Evolutionary conservation across 2,113 vertebrate species (phyloP).

Genomic region (Taurulus bubalis): DNA sequence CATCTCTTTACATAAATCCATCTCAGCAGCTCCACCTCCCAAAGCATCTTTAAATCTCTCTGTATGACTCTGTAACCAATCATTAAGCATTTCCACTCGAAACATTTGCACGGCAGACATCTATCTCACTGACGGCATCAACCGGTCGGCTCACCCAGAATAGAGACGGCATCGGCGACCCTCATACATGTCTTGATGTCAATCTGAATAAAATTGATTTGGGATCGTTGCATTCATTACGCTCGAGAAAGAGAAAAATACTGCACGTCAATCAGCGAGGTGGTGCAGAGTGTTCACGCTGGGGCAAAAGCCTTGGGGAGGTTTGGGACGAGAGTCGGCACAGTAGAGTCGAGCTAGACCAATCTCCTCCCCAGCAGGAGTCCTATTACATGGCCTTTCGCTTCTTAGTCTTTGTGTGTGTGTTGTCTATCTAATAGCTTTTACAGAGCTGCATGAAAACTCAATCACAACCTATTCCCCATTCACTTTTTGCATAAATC

Average conservation of each 20-base stretch:
- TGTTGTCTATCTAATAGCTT: constrained; percentile 21
- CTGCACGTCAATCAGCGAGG: constrained; percentile 1
- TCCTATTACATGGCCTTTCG: constrained; percentile 50
- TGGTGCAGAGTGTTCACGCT: constrained; percentile 16
- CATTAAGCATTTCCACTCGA: constrained; percentile 32
- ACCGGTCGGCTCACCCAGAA: constrained; percentile 18
- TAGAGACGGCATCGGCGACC: constrained; percentile 8
- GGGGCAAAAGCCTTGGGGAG: constrained; percentile 34
- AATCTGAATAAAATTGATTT: constrained; percentile 51
- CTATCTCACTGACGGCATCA: constrained; percentile 26
- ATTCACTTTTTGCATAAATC: constrained; percentile 47
- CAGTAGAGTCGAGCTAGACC: constrained; percentile 40
- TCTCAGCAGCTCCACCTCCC: constrained; percentile 22
- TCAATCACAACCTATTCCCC: constrained; percentile 33
- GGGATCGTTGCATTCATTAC: constrained; percentile 50
- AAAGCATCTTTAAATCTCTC: constrained; percentile 15
- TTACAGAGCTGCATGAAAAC: constrained; percentile 48
- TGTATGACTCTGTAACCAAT: constrained; percentile 38
- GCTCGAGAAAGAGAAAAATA: not conserved
- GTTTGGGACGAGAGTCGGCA: constrained; percentile 31
- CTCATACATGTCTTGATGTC: constrained; percentile 28
- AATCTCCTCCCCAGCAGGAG: constrained; percentile 58
- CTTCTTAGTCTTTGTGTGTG: constrained; percentile 23
- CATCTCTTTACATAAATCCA: constrained; percentile 61
- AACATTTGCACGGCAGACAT: constrained; percentile 14